These are phyloP conservation scores for Parapsyche elsis DNA, from an alignment of 1,140 invertebrate species.

Conservation along the genomic window DNA sequence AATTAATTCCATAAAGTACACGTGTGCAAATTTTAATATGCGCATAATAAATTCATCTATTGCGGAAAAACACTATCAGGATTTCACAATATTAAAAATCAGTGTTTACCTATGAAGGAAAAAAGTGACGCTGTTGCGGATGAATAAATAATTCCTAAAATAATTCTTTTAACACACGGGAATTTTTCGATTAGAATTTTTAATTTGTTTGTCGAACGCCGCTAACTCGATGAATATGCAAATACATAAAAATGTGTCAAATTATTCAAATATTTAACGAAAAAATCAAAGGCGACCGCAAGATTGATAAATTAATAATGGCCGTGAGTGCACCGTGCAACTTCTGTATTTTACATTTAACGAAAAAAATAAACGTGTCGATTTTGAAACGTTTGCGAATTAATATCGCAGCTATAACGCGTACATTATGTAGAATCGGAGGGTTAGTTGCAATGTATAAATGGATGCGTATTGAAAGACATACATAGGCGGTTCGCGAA, in stretches of 20 bases:
- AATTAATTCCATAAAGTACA: neutral
- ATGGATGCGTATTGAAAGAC: no score
- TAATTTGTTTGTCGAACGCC: neutral
- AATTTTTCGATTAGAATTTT: neutral
- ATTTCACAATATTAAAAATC: no score
- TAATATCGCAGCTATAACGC: no score
- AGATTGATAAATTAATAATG: neutral
- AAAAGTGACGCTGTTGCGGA: neutral
- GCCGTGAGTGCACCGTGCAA: no score
- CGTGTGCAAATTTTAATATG: neutral
- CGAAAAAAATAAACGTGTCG: no score
- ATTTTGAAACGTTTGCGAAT: no score
- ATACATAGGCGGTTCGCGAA: no score
- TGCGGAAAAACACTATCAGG: no score
- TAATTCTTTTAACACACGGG: neutral
- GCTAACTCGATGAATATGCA: constrained; percentile 5
- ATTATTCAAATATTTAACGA: neutral
- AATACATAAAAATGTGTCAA: neutral
- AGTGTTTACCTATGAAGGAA: neutral
- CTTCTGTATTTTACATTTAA: no score
- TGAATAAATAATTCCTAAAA: constrained; percentile 11
- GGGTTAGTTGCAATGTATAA: no score
- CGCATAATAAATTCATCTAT: neutral
- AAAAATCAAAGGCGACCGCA: constrained; percentile 9
- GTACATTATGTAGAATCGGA: no score